Conservation (phyloP, 2,888 invertebrate species). For the Ramazzottius varieornatus region DNA sequence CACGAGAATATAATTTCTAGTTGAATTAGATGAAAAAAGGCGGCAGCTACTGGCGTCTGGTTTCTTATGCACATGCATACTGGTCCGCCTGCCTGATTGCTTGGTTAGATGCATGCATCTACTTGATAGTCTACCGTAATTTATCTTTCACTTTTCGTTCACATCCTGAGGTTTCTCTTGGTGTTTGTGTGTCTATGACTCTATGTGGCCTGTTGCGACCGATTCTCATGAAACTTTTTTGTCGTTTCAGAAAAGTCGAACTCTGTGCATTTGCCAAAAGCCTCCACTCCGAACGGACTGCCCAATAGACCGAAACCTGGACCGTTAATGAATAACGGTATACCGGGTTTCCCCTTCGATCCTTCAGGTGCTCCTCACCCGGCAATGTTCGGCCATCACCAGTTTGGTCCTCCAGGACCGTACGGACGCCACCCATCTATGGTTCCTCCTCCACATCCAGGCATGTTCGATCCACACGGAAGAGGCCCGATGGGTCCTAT, state of each 20-base stretch:
- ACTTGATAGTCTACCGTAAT: too few species aligned
- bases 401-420: not conserved
- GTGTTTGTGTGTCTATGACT: slow-evolving; percentile 9
- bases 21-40: too few species aligned
- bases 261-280: not conserved
- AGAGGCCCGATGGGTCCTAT: not conserved
- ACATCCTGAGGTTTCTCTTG: too few species aligned
- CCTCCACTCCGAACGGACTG: not conserved
- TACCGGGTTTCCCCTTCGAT: not conserved
- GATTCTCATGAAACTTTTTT: too few species aligned
- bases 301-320: not conserved
- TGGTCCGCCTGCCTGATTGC: too few species aligned
- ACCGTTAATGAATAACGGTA: not conserved
- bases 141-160: too few species aligned
- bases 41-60: too few species aligned
- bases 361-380: too few species aligned
- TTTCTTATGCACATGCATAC: too few species aligned
- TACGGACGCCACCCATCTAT: not conserved
- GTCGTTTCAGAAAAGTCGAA: not conserved
- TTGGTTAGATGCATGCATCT: too few species aligned
- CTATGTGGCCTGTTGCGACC: not conserved
- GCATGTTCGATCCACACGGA: not conserved
- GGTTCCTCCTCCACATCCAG: not conserved
- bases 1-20: too few species aligned
- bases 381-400: not conserved